Base-by-base conservation (phyloP, 2,113 vertebrate species). In the Tricholaema leucomelas region DNA sequence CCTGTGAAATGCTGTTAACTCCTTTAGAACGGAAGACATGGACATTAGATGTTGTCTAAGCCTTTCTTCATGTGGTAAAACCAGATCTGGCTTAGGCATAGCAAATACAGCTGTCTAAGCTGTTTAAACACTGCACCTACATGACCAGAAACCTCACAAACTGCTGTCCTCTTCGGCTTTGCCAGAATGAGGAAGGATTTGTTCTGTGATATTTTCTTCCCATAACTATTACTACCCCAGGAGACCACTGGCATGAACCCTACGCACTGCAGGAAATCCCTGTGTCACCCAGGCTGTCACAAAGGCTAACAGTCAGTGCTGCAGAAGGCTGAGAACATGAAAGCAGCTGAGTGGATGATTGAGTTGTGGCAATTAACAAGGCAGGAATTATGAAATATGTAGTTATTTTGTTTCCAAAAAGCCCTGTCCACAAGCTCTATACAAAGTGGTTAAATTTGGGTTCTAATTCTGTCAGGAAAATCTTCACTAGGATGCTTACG, bases 171-270 rank as follows among this genome's bases (percentile, higher is more conserved):
- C 36, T 84, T 81, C 76, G 86, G 65, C 42, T 71, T 91, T 78
- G 23, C 30, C 77, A 95, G 66, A 84, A 86, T 64, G 38, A 75
- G 42, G 30, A 71, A 86, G 54, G 48, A 72, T 94, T 90, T 84
- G 58, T 65, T 83, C n/a, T 2, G 2, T 55, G 23, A 15, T 33
- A 40, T 85, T 77, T 88, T 74, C 73, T 87, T 92, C n/a, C 48
- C 5, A 9, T 40, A 84, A 28, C 60, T 90, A 56, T 46, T 33
- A 35, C 69, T 59, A 46, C 3, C 6, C 25, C 35, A 70, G 38
- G 58, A 86, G 81, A 84, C 42, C 31, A 90, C 15, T 20, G 63
- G 19, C 59, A 38, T 2, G 10, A 83, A 54, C 20, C 56, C 31
- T 35, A 16, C 28, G 36, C 16, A 19, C 52, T 81, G 70, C 61